phyloP scores from a whole-genome alignment of 2,113 vertebrate species.

The Melierax canorus region DNA sequence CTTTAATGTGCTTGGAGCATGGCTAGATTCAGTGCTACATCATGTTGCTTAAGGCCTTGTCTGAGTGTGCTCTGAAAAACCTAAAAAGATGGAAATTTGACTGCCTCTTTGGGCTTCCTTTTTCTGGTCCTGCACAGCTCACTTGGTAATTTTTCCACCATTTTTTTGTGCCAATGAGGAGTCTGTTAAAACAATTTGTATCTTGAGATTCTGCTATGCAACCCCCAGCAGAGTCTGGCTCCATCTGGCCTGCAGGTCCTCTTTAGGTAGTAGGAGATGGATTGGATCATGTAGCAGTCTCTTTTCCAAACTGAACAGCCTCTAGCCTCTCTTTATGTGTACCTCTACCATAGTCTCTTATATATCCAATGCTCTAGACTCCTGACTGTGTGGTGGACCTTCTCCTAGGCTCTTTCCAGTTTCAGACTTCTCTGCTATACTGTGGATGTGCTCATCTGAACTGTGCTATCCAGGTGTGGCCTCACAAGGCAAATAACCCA shows the following conservation, averaged over 20 bases:
- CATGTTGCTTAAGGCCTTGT: neutral
- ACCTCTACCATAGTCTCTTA: fast-evolving
- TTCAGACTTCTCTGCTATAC: neutral
- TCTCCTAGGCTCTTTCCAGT: neutral
- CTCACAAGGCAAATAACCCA: fast-evolving
- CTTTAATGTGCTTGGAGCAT: neutral
- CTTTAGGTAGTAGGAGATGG: neutral
- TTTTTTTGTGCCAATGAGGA: neutral
- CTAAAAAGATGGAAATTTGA: fast-evolving
- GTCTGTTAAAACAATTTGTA: neutral
- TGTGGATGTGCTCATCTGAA: too few species aligned
- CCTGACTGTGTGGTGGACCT: neutral
- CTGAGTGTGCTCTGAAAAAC: neutral
- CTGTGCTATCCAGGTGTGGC: neutral
- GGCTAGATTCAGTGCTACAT: fast-evolving
- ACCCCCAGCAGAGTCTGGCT: neutral
- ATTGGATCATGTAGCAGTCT: neutral
- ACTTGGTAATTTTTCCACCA: neutral
- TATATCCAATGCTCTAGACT: neutral
- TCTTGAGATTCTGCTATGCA: neutral
- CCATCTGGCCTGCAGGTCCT: neutral
- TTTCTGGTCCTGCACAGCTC: neutral
- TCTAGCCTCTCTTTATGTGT: neutral
- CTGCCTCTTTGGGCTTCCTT: neutral
- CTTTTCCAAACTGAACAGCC: neutral